Percentiles rank a stretch among this genome's conserved stretches.
phyloP scores from a whole-genome alignment of 53 echinoderm and acorn worm genomes.

The Mesocentrotus franciscanus region DNA sequence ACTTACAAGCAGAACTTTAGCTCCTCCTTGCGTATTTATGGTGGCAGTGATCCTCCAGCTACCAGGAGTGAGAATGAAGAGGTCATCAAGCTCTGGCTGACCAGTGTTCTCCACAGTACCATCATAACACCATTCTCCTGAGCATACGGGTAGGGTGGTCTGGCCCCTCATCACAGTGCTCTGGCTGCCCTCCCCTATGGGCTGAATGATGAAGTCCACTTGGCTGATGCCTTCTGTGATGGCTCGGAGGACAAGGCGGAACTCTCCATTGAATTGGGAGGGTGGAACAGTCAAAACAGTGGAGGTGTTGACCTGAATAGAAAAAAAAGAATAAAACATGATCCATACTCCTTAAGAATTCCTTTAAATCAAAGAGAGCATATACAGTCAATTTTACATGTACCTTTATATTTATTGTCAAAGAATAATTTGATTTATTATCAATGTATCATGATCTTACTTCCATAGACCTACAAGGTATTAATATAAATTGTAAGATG shows the following conservation, averaged over 20 bases:
- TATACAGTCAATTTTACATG: no score
- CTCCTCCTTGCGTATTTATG: constrained; percentile 88
- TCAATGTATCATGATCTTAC: no score
- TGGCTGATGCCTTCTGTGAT: constrained; percentile 75
- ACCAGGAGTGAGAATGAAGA: constrained; percentile 75
- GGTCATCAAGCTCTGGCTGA: constrained; percentile 46
- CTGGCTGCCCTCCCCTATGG: constrained; percentile 64
- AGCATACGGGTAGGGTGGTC: constrained; percentile 71
- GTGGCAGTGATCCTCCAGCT: constrained; percentile 73
- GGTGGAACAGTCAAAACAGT: constrained; percentile 74
- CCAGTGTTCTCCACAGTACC: constrained; percentile 64
- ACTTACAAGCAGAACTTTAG: constrained; percentile 81
- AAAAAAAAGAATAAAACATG: constrained; percentile 23
- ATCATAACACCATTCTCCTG: constrained; percentile 75
- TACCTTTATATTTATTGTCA: no score
- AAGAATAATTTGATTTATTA: no score
- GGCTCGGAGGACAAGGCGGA: constrained; percentile 78
- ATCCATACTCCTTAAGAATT: not conserved
- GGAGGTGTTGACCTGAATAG: constrained; percentile 76
- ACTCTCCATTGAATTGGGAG: constrained; percentile 81
- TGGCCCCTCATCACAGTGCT: constrained; percentile 63
- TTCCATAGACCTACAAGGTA: no score
- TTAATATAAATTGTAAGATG: no score
- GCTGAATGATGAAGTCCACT: constrained; percentile 81
- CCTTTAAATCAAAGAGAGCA: no score